Evolutionary conservation across 2,113 vertebrate species (phyloP), one percentile per base, ranked within the genome.

Genomic region (Sinocyclocheilus maitianheensis): DNA sequence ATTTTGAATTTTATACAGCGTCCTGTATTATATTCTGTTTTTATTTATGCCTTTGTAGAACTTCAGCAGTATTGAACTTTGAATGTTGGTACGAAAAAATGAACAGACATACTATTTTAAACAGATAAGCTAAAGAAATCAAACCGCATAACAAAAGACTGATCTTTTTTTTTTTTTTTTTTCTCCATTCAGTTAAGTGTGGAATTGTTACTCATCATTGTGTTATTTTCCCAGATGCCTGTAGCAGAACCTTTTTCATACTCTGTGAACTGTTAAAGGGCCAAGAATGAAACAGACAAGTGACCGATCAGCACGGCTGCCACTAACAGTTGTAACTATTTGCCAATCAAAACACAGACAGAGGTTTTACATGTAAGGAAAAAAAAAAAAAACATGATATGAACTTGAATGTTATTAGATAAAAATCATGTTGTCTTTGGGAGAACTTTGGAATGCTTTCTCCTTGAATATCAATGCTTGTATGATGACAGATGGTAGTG

Each of bases 21-120:
- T 89, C 81, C 85, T 93, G 92, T 94, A 94, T 94, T 94, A 89
- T 94, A 92, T 90, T 89, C 89, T 91, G 81, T 90, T 93, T 93
- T 94, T 67, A 94, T 94, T 94, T 94, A 93, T 94, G 93, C 93
- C 90, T 94, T 94, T 94, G 92, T 95, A 92, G 88, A 93, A 93
- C 87, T 90, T 94, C 86, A 89, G 91, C 91, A 93, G 91, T 94
- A 94, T 94, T 93, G 90, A 94, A 91, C 87, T 91, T 90, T 92
- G 92, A 94, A 94, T 94, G 93, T 94, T 91, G 94, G 94, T 95
- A 95, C 94, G 92, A 87, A 82, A 92, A 89, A 89, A 87, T 18
- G 34, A 40, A 69, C 63, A 72, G 69, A 60, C 43, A 79, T 72
- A 86, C 43, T 24, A 30, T 91, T 92, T 94, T 90, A 84, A 90